Base-by-base conservation (phyloP, 2,113 vertebrate genomes). In the Saguinus midas region DNA sequence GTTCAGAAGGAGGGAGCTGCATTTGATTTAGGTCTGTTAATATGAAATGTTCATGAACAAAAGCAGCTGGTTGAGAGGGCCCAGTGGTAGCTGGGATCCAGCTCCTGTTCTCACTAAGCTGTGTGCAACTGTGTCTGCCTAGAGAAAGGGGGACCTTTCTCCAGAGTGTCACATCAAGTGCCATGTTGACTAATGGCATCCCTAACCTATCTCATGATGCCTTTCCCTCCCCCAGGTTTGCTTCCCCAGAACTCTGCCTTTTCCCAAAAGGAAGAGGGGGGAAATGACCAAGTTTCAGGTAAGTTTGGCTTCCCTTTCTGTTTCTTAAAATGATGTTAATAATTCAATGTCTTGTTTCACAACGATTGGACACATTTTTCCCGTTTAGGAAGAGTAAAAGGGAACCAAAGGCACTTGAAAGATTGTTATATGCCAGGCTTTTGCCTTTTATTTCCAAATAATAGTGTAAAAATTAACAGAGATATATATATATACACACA, bases 251-350 rank as follows among this genome's bases (percentile, higher is more conserved):
- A 23, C n/a, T 64, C 61, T 7, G 55, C 87, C 37, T 80, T 90
- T 72, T 84, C 52, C 82, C 6, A 3, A 52, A 45, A 89, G 81
- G 57, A 87, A 72, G 83, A 88, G 70, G 78, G 86, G 58, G 29
- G 91, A 83, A 82, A 98, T 98, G 97, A 96, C 91, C 73, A 96
- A 94, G 79, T 58, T 91, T n/a, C 96, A 93, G 96, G 97, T 98
- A 29, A 81, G 96, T 45, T 13, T 37, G 13, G 7, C 55, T 40
- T 91, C 58, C 68, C 20, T 88, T 90, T 76, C 40, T 70, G 64
- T 72, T 88, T 35, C 70, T 64, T 96, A 78, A 92, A 87, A 40
- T 61, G 76, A 70, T 55, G 10, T 52, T 52, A 52, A 52, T 5
- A 52, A 52, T 52, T 52, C 17, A 52, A 17, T 52, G 52, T 82